Conservation (phyloP, 1,140 invertebrate species). For the Prorops nasuta region DNA sequence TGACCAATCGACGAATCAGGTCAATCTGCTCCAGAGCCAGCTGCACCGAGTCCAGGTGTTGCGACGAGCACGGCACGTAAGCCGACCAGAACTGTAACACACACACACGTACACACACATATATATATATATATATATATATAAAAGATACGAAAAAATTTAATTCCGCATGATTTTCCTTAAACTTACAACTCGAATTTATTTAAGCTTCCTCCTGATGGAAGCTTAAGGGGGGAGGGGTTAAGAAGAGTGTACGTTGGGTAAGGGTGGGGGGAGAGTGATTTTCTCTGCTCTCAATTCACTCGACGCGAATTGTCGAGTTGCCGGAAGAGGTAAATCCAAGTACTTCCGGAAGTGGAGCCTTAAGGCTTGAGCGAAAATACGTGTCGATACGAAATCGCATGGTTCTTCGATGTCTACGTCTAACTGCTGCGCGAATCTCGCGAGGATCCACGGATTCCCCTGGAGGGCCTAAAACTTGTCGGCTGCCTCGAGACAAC, state of each 20-base stretch:
- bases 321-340: not conserved
- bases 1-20: conserved; percentile 81
- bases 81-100: conserved; percentile 72
- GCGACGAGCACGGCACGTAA: conserved; percentile 79
- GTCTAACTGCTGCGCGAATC: not conserved
- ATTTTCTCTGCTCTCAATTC: too few relatives aligned
- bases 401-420: conserved; percentile 19
- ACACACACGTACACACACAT: conserved; percentile 2
- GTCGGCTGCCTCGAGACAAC: too few relatives aligned
- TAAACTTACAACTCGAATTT: too few relatives aligned
- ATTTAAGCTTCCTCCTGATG: too few relatives aligned
- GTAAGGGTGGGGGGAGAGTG: too few relatives aligned
- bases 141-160: too few relatives aligned
- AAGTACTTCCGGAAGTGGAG: not conserved
- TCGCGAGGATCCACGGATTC: not conserved
- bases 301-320: too few relatives aligned
- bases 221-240: too few relatives aligned
- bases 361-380: conserved; percentile 5
- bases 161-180: too few relatives aligned
- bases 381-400: conserved; percentile 6
- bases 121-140: too few relatives aligned
- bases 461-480: not conserved
- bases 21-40: conserved; percentile 86
- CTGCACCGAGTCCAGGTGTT: conserved; percentile 82
- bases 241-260: too few relatives aligned